Percentiles rank a stretch among this genome's conserved stretches.
phyloP scores from a whole-genome alignment of 2,888 invertebrate species.

The Pseudococcus longispinus region DNA sequence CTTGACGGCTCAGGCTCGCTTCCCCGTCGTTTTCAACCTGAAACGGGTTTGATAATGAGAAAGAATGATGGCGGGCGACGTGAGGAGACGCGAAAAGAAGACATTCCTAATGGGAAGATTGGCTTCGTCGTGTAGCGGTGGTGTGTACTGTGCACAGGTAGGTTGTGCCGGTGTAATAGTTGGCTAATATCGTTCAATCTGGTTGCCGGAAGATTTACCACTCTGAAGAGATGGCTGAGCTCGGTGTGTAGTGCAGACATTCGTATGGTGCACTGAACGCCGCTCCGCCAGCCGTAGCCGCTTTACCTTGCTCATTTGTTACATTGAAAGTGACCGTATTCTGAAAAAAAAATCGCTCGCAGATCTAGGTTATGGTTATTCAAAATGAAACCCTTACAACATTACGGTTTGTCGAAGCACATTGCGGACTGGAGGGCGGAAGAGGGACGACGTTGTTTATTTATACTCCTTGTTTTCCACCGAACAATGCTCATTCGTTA shows the following conservation, averaged over 20 bases:
- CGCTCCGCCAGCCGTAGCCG: not conserved
- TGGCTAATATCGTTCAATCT: not conserved
- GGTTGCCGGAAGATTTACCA: slow-evolving; percentile 5
- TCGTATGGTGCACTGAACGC: not conserved
- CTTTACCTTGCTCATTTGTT: not conserved
- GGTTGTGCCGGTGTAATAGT: not conserved
- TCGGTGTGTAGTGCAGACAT: not conserved
- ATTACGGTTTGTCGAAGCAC: not conserved
- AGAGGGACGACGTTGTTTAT: not conserved
- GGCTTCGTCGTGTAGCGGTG: not conserved
- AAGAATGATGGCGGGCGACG: not conserved
- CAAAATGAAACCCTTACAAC: slow-evolving; percentile 5
- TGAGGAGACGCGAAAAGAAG: not conserved
- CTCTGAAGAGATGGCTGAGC: not conserved
- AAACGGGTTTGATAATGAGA: slow-evolving; percentile 18
- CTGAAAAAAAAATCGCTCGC: not conserved
- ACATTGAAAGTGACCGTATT: not conserved
- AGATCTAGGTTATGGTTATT: slow-evolving; percentile 16
- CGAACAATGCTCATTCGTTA: not conserved
- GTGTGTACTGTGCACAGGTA: not conserved
- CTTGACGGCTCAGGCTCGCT: not conserved
- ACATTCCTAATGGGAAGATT: slow-evolving; percentile 28
- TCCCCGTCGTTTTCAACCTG: not conserved
- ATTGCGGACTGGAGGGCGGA: not conserved
- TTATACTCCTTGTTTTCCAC: not conserved